phyloP scores from a whole-genome alignment of 37 sponge, comb jelly and placozoan genomes.

The Dysidea cf. avara region DNA sequence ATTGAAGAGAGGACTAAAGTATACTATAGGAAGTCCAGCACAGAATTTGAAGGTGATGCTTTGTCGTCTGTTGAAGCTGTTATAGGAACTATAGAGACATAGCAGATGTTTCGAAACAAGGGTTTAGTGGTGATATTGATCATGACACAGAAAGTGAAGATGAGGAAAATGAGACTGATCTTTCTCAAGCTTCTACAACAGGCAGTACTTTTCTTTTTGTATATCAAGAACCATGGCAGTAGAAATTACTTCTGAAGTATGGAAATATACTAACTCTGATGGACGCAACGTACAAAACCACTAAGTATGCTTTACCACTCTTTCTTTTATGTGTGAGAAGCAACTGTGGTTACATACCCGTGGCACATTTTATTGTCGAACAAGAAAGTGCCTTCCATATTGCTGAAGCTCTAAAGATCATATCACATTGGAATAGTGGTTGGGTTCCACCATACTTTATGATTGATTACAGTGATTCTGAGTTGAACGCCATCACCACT shows the following conservation, averaged over 20 bases:
- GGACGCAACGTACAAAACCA: slow-evolving; percentile 16
- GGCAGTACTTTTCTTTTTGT: not conserved
- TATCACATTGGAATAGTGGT: not conserved
- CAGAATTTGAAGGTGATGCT: no score
- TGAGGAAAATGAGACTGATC: no score
- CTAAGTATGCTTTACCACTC: slow-evolving; percentile 6
- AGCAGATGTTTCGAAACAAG: no score
- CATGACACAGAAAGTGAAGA: no score
- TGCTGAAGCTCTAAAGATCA: slow-evolving; percentile 1
- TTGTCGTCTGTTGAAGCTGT: no score
- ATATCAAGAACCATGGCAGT: not conserved
- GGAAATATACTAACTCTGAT: slow-evolving; percentile 3
- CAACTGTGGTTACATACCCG: not conserved
- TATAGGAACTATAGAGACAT: no score
- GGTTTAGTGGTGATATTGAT: no score
- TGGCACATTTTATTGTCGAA: slow-evolving; percentile 14
- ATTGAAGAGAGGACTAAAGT: no score
- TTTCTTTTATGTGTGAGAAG: slow-evolving; percentile 6
- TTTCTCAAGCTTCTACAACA: no score
- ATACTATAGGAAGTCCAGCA: no score
- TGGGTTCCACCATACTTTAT: slow-evolving; percentile 15
- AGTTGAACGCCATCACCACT: not conserved
- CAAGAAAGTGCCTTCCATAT: not conserved
- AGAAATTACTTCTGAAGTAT: not conserved
- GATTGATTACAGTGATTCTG: slow-evolving; percentile 27